Base-by-base conservation (phyloP, 2,113 vertebrate genomes). In the Phylloscopus whistleri region DNA sequence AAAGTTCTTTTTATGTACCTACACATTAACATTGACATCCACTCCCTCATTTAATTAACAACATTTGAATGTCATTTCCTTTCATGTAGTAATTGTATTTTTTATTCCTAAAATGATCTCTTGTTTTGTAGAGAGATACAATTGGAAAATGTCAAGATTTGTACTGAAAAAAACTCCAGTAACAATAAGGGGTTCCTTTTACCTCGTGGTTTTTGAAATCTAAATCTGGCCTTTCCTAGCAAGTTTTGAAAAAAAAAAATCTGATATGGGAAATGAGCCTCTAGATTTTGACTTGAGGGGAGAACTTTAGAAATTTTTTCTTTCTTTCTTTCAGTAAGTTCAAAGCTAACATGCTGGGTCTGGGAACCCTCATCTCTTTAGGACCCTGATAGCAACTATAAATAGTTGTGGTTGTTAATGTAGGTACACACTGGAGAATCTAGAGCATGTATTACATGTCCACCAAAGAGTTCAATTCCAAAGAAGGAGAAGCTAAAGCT, bases 41-140 rank as follows among this genome's bases (percentile, higher is more conserved):
- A 93, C 41, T 96, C 87, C 94, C 56, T 84, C 64, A 93, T 95
- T 95, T 96, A 95, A 77, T 95, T 96, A 97, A 94, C 66, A 96
- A 93, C 59, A 93, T 85, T 92, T 93, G 87, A 95, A 94, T 94
- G 58, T 31, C 5, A 3, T 77, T 84, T 90, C 75, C 64, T 94
- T 87, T 94, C 83, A 80, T 95, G 63, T 93, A 84, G 68, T 63
- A 97, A 94, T 96, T 95, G 68, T 79, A 89, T 39, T 73, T 89
- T 60, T 89, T 93, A 70, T 82, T 86, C 14, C 23, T 75, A 92
- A 93, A 76, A 41, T 74, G 43, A 93, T 94, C 56, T 84, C 68
- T 90, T 84, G 52, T 69, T 87, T 85, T 89, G 89, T 59, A 87
- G 58, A 59, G 53, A 87, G 75, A 95, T 62, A 95, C 67, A 95